These are phyloP conservation scores for Cossypha caffra DNA, from an alignment of 2,797 vertebrate species.

Conservation along the genomic window DNA sequence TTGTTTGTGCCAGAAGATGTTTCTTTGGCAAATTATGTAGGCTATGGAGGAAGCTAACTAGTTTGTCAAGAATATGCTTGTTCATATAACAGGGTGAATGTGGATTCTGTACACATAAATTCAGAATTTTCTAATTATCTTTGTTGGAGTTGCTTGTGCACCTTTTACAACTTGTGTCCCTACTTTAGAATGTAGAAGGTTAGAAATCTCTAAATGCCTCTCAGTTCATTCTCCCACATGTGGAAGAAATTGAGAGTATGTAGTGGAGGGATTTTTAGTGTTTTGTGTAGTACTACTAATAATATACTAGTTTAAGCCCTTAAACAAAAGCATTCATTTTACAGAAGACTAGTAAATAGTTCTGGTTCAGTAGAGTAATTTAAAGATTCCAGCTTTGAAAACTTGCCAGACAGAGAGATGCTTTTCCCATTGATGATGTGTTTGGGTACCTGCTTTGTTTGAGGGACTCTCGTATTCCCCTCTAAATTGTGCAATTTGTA, in stretches of 20 bases:
- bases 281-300: background rate
- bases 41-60: background rate
- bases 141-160: background rate
- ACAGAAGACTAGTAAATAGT: background rate
- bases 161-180: background rate
- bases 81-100: background rate
- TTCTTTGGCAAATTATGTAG: background rate
- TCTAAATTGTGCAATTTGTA: background rate
- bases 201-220: background rate
- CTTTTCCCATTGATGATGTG: background rate
- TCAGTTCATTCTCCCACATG: background rate
- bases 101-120: background rate
- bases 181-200: background rate
- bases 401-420: background rate
- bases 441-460: background rate
- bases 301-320: background rate
- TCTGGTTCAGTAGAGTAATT: background rate
- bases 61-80: background rate
- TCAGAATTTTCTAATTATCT: background rate
- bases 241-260: background rate
- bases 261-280: background rate
- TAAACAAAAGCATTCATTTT: slow-evolving; percentile 12
- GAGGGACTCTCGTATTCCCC: background rate
- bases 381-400: background rate
- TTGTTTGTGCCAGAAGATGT: background rate